phyloP scores from a whole-genome alignment of 2,113 vertebrate species.

The Lichenostomus cassidix region DNA sequence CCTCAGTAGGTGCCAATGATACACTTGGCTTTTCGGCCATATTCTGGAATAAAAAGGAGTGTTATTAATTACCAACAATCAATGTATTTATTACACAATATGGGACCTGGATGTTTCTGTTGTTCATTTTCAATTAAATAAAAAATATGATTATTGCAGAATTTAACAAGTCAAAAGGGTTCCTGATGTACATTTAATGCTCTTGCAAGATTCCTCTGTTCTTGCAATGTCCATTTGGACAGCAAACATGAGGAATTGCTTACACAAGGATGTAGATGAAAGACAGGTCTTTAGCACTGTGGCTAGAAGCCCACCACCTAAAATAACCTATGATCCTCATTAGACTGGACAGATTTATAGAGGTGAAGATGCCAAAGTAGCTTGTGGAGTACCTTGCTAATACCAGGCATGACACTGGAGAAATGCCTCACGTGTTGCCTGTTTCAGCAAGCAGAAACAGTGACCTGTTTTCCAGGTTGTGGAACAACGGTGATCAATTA shows the following conservation, averaged over 20 bases:
- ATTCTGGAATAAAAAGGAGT: background rate
- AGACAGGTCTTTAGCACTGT: background rate
- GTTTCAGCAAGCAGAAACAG: background rate
- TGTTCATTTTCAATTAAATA: background rate
- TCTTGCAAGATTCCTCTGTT: background rate
- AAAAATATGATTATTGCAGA: background rate
- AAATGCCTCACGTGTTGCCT: constrained; percentile 34
- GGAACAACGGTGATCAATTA: background rate
- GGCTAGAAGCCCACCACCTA: background rate
- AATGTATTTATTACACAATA: background rate
- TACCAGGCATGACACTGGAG: constrained; percentile 7
- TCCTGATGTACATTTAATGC: background rate
- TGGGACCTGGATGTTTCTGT: background rate
- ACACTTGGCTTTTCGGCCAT: background rate
- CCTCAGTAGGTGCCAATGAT: background rate
- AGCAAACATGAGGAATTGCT: background rate
- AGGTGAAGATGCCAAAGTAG: constrained; percentile 29
- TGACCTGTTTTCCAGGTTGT: background rate
- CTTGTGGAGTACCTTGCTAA: constrained; percentile 13
- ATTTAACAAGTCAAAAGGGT: background rate
- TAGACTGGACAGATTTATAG: constrained; percentile 11
- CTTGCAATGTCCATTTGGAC: background rate
- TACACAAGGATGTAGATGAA: background rate
- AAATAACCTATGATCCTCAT: constrained; percentile 45
- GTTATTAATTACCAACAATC: background rate